Conservation (phyloP, 1,140 invertebrate species). For the Zeugodacus cucurbitae region DNA sequence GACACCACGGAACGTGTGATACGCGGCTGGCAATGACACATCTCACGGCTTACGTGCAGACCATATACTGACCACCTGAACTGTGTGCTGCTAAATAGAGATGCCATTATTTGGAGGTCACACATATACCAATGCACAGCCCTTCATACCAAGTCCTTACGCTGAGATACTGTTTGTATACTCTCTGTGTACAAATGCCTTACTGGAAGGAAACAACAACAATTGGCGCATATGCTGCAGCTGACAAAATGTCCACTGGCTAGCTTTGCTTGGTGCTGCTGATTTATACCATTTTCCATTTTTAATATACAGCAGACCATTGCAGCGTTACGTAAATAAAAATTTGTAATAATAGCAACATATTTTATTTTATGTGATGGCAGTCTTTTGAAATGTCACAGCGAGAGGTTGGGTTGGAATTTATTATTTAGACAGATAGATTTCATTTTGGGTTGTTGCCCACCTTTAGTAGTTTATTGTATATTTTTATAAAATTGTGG, state of each 20-base stretch:
- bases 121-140: not conserved
- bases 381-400: too few species aligned
- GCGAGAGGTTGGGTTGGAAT: too few species aligned
- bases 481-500: too few species aligned
- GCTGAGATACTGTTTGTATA: too few species aligned
- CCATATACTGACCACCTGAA: not conserved
- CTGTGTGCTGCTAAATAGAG: not conserved
- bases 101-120: not conserved
- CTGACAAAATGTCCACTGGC: not conserved
- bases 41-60: not conserved
- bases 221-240: not conserved
- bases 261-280: not conserved
- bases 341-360: too few species aligned
- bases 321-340: too few species aligned
- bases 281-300: not conserved
- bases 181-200: too few species aligned
- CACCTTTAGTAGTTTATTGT: too few species aligned
- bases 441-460: too few species aligned
- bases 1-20: not conserved
- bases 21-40: slow-evolving; percentile 10
- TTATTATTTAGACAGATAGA: too few species aligned
- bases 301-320: not conserved
- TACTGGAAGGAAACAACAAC: too few species aligned
- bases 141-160: not conserved
- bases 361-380: too few species aligned